phyloP scores from a whole-genome alignment of 1,140 invertebrate species.

The Oreohelix idahoensis region DNA sequence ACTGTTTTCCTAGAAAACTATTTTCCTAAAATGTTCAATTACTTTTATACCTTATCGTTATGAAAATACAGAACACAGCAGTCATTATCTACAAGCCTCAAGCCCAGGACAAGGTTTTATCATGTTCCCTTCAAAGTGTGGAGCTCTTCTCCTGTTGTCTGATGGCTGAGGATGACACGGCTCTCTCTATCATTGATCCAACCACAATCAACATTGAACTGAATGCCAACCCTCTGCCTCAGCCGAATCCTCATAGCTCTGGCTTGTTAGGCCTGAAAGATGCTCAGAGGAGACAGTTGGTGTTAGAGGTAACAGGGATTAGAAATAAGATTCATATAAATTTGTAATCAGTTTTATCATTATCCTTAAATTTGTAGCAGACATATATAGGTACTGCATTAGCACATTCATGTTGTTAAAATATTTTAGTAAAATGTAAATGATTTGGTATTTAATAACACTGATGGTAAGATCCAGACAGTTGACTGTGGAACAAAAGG shows the following conservation, averaged over 20 bases:
- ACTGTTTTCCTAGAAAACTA: too few species aligned
- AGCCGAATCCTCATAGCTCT: slow-evolving; percentile 40
- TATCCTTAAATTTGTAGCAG: too few species aligned
- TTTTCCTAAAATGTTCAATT: too few species aligned
- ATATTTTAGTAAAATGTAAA: too few species aligned
- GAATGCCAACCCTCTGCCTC: slow-evolving; percentile 63
- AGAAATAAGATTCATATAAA: too few species aligned
- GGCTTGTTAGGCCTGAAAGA: slow-evolving; percentile 72
- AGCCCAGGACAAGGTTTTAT: slow-evolving; percentile 82
- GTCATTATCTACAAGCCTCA: slow-evolving; percentile 86
- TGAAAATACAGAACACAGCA: slow-evolving; percentile 88
- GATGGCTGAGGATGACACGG: slow-evolving; percentile 92
- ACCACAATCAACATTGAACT: slow-evolving; percentile 81
- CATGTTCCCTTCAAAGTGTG: slow-evolving; percentile 89
- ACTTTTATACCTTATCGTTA: too few species aligned
- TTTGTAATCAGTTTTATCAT: too few species aligned
- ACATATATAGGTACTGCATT: too few species aligned
- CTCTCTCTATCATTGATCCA: slow-evolving; percentile 95
- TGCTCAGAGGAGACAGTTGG: slow-evolving; percentile 60
- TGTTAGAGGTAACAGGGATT: slow-evolving; percentile 62
- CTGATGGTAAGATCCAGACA: too few species aligned
- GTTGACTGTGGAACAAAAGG: too few species aligned
- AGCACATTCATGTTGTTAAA: too few species aligned
- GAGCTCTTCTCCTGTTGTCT: slow-evolving; percentile 95
- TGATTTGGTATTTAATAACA: too few species aligned